Evolutionary conservation across 2,888 invertebrate species (phyloP).

Genomic region (Apamea crenata): DNA sequence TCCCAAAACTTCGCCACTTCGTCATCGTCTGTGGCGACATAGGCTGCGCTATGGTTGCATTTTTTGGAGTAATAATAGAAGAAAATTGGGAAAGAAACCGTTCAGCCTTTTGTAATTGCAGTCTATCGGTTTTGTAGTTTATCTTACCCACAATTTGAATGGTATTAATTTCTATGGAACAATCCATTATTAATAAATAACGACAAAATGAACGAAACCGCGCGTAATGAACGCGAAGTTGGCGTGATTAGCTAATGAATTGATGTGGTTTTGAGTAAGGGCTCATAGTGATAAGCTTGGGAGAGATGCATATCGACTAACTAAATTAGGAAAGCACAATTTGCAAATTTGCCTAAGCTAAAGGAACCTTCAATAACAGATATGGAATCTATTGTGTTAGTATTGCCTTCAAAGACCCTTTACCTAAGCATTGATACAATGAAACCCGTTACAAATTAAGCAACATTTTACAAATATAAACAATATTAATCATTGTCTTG

Average conservation of each 20-base stretch:
- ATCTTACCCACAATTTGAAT: neutral
- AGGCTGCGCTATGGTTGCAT: neutral
- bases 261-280: no score
- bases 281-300: neutral
- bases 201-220: no score
- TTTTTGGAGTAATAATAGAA: neutral
- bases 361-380: neutral
- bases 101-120: neutral
- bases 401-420: neutral
- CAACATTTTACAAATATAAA: constrained; percentile 43
- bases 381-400: neutral
- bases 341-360: neutral
- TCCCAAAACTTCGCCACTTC: neutral
- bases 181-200: no score
- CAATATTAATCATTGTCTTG: constrained; percentile 59
- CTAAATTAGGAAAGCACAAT: neutral
- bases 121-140: neutral
- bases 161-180: neutral
- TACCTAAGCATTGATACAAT: neutral
- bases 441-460: constrained; percentile 26
- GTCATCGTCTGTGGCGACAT: neutral
- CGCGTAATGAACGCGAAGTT: no score
- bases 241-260: no score
- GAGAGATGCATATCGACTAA: neutral
- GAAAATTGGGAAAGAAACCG: neutral